Evolutionary conservation across 1,140 invertebrate species (phyloP).

Genomic region (Lasioglossum baleicum): DNA sequence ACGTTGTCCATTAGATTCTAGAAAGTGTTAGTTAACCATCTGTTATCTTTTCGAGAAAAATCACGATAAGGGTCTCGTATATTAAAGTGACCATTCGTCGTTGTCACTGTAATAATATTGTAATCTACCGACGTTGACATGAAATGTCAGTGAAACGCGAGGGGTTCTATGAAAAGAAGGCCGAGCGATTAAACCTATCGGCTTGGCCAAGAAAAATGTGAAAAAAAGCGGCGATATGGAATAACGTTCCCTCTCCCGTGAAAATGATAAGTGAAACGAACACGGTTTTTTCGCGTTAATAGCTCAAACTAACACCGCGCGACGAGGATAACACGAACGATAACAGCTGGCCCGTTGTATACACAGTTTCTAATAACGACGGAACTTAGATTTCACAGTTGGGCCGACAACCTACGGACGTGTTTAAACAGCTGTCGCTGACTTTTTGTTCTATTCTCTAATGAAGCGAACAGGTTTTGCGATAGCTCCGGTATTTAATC

Average conservation of each 20-base stretch:
- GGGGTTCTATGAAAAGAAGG: not conserved
- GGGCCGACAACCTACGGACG: slow-evolving; percentile 1
- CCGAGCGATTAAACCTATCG: not conserved
- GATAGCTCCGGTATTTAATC: slow-evolving; percentile 26
- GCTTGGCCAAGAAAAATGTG: too few relatives aligned
- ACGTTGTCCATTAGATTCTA: too few relatives aligned
- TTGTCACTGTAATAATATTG: too few relatives aligned
- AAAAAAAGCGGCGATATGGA: not conserved
- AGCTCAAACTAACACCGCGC: not conserved
- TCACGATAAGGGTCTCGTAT: too few relatives aligned
- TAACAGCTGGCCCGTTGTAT: slow-evolving; percentile 11
- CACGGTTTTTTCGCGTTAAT: not conserved
- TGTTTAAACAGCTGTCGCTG: slow-evolving; percentile 55
- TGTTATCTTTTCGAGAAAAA: too few relatives aligned
- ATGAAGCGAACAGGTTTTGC: slow-evolving; percentile 36
- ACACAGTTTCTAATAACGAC: slow-evolving; percentile 1
- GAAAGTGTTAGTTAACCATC: too few relatives aligned
- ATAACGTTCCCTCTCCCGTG: not conserved
- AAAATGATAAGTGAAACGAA: not conserved
- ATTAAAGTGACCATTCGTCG: too few relatives aligned
- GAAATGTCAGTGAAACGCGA: too few relatives aligned
- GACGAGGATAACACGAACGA: slow-evolving; percentile 13
- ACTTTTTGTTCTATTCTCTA: slow-evolving; percentile 48
- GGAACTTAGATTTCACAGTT: slow-evolving; percentile 28
- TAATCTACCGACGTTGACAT: too few relatives aligned